Conservation (phyloP, 2,888 invertebrate genomes). For the Mimachlamys varia region DNA sequence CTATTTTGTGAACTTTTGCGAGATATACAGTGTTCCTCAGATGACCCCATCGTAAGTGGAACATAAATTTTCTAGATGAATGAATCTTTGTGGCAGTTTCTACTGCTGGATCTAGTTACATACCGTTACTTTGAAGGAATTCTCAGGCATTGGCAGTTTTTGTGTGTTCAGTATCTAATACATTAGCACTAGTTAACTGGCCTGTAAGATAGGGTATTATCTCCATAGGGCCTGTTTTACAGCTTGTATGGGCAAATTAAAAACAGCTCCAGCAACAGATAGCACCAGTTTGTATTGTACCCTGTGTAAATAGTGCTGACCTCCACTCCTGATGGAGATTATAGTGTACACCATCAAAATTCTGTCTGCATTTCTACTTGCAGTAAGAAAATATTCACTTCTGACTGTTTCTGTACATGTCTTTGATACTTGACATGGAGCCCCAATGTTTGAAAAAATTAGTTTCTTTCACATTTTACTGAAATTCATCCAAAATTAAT, state of each 20-base stretch:
- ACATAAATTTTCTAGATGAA: constrained; percentile 29
- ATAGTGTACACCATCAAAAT: too few relatives aligned
- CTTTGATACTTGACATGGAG: too few relatives aligned
- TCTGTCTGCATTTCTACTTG: not conserved
- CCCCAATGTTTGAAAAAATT: too few relatives aligned
- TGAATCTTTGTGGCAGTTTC: not conserved
- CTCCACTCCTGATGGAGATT: not conserved
- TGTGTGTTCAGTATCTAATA: not conserved
- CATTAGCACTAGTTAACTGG: constrained; percentile 24
- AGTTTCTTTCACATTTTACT: too few relatives aligned
- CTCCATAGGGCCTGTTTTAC: not conserved
- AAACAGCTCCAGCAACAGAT: constrained; percentile 28
- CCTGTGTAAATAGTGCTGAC: not conserved
- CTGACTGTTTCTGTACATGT: too few relatives aligned
- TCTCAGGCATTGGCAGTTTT: not conserved
- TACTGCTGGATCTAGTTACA: not conserved
- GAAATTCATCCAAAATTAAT: too few relatives aligned
- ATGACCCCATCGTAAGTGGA: not conserved
- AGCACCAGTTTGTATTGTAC: constrained; percentile 7
- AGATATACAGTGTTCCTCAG: not conserved
- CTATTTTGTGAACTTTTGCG: not conserved
- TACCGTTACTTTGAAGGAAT: not conserved
- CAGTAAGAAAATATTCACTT: not conserved
- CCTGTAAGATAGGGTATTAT: not conserved
- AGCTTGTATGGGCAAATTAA: not conserved